Percentiles rank a stretch among this genome's conserved stretches.
Evolutionary conservation across 2,888 invertebrate genomes (phyloP).

Genomic region (Odontothrips loti): DNA sequence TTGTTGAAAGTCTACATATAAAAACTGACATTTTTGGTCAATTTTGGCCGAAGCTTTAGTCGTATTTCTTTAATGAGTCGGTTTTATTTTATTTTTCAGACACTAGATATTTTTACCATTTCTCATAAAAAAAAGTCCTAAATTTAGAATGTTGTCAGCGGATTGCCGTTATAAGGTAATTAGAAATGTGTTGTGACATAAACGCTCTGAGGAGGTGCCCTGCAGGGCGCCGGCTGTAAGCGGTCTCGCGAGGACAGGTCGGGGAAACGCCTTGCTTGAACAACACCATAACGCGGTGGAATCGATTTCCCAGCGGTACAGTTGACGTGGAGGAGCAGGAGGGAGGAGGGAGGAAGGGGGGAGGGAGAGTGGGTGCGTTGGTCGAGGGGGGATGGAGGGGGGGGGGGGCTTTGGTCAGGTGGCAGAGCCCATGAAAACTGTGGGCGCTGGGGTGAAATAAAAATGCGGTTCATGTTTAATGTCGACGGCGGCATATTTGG

Average conservation of each 20-base stretch:
- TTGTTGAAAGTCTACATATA: too few relatives aligned
- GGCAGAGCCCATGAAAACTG: slow-evolving; percentile 11
- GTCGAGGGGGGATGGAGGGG: background rate
- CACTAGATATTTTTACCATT: too few relatives aligned
- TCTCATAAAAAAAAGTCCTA: too few relatives aligned
- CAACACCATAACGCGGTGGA: slow-evolving; percentile 12
- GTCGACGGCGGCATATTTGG: background rate
- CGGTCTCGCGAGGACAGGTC: background rate
- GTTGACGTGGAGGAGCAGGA: background rate
- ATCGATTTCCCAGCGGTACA: slow-evolving; percentile 26
- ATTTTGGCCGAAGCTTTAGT: too few relatives aligned
- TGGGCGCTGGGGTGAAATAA: background rate
- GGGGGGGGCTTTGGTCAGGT: background rate
- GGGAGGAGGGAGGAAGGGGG: background rate
- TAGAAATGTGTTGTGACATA: too few relatives aligned
- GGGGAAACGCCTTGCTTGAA: background rate
- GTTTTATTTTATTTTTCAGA: too few relatives aligned
- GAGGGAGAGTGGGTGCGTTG: background rate
- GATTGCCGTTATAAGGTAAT: too few relatives aligned
- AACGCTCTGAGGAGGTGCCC: too few relatives aligned
- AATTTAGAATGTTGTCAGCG: too few relatives aligned
- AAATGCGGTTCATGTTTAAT: slow-evolving; percentile 20
- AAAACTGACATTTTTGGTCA: too few relatives aligned
- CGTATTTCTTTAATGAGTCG: too few relatives aligned
- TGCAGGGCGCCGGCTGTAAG: background rate